Conservation (phyloP, 2,113 vertebrate species). For the Mustela lutreola region DNA sequence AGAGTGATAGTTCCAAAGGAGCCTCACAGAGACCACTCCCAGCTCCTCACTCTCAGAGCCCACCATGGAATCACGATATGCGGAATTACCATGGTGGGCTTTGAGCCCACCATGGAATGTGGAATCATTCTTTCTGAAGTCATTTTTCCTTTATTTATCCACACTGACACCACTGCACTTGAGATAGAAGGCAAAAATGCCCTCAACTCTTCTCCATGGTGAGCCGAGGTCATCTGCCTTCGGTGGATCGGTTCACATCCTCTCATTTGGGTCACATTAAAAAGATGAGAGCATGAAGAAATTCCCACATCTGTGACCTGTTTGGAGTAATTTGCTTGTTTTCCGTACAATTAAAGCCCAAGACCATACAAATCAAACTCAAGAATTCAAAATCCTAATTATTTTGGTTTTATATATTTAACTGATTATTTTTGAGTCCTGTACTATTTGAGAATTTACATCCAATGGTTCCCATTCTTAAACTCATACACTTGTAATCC, state of each 20-base stretch:
- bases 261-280: slow-evolving; percentile 49
- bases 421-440: slow-evolving; percentile 55
- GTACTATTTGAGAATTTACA: slow-evolving; percentile 27
- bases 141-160: not conserved
- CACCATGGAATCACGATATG: too few relatives aligned
- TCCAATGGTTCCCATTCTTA: slow-evolving; percentile 33
- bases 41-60: not conserved
- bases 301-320: slow-evolving; percentile 58
- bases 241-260: not conserved
- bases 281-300: slow-evolving; percentile 54
- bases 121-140: not conserved
- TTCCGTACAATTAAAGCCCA: not conserved
- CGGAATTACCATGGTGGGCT: not conserved
- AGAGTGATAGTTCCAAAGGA: not conserved
- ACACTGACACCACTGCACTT: not conserved
- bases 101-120: not conserved
- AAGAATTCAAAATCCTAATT: slow-evolving; percentile 60
- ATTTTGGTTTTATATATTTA: slow-evolving; percentile 53
- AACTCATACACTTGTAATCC: not conserved
- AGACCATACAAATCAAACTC: slow-evolving; percentile 63
- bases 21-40: not conserved
- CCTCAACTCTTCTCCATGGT: not conserved
- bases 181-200: not conserved
- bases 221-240: not conserved
- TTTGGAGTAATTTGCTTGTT: slow-evolving; percentile 64